Evolutionary conservation across 2,888 invertebrate genomes (phyloP), one percentile per base, ranked within the genome.

Genomic region (Heliconius hortense): DNA sequence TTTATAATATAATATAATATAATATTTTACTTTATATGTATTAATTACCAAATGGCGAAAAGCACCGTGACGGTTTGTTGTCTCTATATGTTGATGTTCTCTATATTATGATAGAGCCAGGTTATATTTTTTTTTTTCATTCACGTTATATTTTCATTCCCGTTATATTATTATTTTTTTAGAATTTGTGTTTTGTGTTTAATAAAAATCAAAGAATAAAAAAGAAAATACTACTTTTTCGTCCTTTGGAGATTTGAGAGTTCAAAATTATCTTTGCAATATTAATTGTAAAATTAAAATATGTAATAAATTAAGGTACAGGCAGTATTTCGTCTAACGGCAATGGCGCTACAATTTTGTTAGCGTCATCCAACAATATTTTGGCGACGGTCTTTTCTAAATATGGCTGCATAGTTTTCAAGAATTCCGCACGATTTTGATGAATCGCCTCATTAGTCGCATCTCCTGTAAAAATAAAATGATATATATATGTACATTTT

Each of bases 401-500:
- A 73, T 94, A 89, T 0, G 96, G 96, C 81, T 94, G 94, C 21
- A 95, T 88, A 1, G 95, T 91, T 48, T 87, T 88, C 13, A 95
- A 83, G 82, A 96, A 95, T 60, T 95, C 94, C 0, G 90, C 91
- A 78, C 95, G 94, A 83, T 96, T 96, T 81, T 94, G 92, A 82
- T 96, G 95, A 68, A 96, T 94, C 0, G 95, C 95, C 63, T 89
- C 87, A 82, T 96, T 96, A 0, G 94, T 91, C n/a, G 94, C 93
- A 31, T 94, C 89, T 77, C 92, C 95, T 95, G 85, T 18, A 77
- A 82, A 76, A 72, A 78, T 39, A 21, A 21, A 21, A 56, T 53
- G 15, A 56, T 60, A 53, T 7, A 53, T 7, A 53, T 53, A 21
- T n/a, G 2, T n/a, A 21, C 8, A 53, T n/a, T 21, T 53, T 53